Evolutionary conservation across 2,888 invertebrate species (phyloP).

Genomic region (Aspidapion aeneum): DNA sequence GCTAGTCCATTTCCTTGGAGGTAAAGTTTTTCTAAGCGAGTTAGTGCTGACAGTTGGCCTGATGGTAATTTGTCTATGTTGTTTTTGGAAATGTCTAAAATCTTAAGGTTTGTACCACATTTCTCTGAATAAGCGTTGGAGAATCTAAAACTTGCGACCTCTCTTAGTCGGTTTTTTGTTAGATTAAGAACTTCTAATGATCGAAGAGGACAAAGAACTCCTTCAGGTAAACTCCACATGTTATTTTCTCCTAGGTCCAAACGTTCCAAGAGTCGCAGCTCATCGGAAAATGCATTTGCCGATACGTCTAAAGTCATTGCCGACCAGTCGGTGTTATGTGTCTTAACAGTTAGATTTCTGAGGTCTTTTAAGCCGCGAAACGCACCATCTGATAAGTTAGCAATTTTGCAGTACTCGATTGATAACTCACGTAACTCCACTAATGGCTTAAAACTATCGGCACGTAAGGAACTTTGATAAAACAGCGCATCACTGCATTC

Average conservation of each 20-base stretch:
- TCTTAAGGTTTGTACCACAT: constrained; percentile 66
- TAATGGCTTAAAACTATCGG: constrained; percentile 72
- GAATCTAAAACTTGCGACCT: constrained; percentile 70
- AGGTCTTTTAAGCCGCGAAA: constrained; percentile 76
- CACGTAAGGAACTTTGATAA: constrained; percentile 74
- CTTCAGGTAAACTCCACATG: constrained; percentile 75
- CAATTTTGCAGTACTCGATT: constrained; percentile 80
- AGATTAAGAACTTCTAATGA: constrained; percentile 74
- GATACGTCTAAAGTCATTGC: constrained; percentile 76
- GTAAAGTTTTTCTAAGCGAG: constrained; percentile 68
- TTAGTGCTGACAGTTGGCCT: constrained; percentile 66
- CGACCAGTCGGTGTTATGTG: constrained; percentile 82
- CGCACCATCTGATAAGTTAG: constrained; percentile 77
- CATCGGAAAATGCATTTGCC: constrained; percentile 69
- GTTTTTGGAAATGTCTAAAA: constrained; percentile 74
- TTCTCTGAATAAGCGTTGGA: constrained; percentile 56
- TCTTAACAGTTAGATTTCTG: constrained; percentile 74
- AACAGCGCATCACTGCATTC: constrained; percentile 79
- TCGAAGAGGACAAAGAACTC: constrained; percentile 70
- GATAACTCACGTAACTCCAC: constrained; percentile 73
- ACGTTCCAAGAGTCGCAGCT: constrained; percentile 67
- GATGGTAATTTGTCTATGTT: constrained; percentile 72
- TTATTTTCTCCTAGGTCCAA: constrained; percentile 77
- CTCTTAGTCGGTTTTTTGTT: constrained; percentile 74
- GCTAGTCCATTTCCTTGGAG: constrained; percentile 74